phyloP scores from a whole-genome alignment of 2,113 vertebrate species.

The Solea senegalensis region DNA sequence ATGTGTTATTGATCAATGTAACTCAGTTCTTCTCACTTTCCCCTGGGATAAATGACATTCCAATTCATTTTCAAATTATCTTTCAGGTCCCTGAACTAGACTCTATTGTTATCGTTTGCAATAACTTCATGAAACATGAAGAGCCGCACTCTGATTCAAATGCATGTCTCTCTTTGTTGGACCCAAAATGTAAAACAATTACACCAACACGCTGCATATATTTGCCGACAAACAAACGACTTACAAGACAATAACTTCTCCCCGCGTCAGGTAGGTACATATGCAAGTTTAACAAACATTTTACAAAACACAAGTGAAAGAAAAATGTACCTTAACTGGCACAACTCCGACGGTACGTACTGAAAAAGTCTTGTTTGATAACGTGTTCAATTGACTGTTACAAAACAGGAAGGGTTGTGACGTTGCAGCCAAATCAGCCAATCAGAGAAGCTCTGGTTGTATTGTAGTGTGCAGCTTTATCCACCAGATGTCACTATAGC shows the following conservation, averaged over 20 bases:
- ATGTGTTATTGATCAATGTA: too few relatives aligned
- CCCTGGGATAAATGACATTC: too few relatives aligned
- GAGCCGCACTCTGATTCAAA: background rate
- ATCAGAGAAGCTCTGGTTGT: constrained; percentile 18
- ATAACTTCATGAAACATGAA: too few relatives aligned
- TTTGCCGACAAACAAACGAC: background rate
- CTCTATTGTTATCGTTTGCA: too few relatives aligned
- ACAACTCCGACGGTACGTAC: rapidly evolving
- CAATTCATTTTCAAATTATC: too few relatives aligned
- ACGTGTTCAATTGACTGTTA: constrained; percentile 32
- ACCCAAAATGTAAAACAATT: background rate
- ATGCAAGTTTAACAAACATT: background rate
- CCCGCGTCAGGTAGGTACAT: background rate
- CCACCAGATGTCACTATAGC: constrained; percentile 39
- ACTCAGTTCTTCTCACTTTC: too few relatives aligned
- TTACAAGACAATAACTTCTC: background rate
- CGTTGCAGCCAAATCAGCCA: constrained; percentile 43
- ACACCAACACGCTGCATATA: background rate
- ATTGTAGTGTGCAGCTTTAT: background rate
- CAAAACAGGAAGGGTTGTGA: constrained; percentile 43
- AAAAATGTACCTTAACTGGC: background rate
- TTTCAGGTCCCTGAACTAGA: too few relatives aligned
- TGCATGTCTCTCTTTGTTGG: background rate
- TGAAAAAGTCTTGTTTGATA: constrained; percentile 38
- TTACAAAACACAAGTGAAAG: too few relatives aligned